Evolutionary conservation across 2,888 invertebrate genomes (phyloP), one percentile per base, ranked within the genome.

Genomic region (Chrysina gloriosa): DNA sequence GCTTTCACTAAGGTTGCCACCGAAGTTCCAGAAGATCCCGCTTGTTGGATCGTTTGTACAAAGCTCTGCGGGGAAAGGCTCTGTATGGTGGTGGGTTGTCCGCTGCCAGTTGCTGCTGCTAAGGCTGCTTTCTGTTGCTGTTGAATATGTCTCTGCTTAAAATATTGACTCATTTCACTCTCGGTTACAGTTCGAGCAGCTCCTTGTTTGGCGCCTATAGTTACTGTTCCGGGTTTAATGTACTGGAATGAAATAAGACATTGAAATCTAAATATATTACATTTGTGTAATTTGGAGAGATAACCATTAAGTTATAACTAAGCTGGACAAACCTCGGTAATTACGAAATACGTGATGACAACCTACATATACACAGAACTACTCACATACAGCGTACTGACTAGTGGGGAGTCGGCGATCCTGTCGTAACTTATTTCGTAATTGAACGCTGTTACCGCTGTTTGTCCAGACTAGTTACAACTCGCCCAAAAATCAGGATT

Each of bases 1-100:
- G 90, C 85, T 77, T 90, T 90, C 0, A 90, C 90, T 61, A 90
- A 80, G 0, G 90, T 89, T 0, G 89, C 87, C 2, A 89, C 88
- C 2, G 86, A 86, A 0, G 86, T 81, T 0, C 86, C 86, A 0
- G 86, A 85, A 2, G 85, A 82, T 1, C 86, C 84, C 2, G 86
- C 84, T 64, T 85, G 85, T 74, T 86, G 86, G 16, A 86, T 84
- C 14, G 82, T 79, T 68, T 77, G 78, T 39, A 81, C 80, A 31
- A 82, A 82, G 7, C 79, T 79, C 68, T 83, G 84, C 39, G 81
- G 80, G 9, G 80, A 78, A 52, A 82, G 70, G 56, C 77, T 81
- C 70, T 82, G 82, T 29, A 83, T 80, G 0, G 80, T 79, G 14
- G 76, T 75, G 1, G 75, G 65, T 3, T 81, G 79, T 1, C 78